phyloP scores from a whole-genome alignment of 2,797 vertebrate genomes.

The Alca torda region DNA sequence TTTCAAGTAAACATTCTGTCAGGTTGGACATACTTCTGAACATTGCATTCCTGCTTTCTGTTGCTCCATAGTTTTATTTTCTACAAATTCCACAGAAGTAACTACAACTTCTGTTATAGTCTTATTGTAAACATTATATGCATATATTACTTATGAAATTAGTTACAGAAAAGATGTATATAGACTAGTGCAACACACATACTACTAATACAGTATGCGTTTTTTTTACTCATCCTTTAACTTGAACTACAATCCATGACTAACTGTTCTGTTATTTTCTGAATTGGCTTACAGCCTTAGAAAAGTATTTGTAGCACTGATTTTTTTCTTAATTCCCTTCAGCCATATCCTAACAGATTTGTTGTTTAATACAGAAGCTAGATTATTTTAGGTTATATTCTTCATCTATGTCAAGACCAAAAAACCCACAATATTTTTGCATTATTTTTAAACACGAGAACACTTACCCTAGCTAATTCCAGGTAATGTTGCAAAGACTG shows the following conservation, averaged over 20 bases:
- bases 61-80: background rate
- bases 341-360: background rate
- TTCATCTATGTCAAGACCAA: background rate
- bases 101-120: background rate
- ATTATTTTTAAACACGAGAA: background rate
- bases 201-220: background rate
- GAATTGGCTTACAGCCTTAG: background rate
- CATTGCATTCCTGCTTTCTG: background rate
- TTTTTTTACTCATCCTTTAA: background rate
- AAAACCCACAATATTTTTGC: accelerated
- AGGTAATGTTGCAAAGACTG: constrained; percentile 97
- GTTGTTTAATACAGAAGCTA: background rate
- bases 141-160: background rate
- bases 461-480: constrained; percentile 91
- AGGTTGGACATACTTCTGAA: background rate
- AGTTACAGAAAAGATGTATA: background rate
- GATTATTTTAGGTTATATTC: background rate
- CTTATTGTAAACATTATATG: background rate
- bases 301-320: background rate
- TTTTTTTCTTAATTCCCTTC: background rate
- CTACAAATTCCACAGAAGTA: background rate
- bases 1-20: constrained; percentile 2
- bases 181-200: background rate
- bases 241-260: background rate
- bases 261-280: background rate